Evolutionary conservation across 2,113 vertebrate species (phyloP).

Genomic region (Petrocephalus microphthalmus): DNA sequence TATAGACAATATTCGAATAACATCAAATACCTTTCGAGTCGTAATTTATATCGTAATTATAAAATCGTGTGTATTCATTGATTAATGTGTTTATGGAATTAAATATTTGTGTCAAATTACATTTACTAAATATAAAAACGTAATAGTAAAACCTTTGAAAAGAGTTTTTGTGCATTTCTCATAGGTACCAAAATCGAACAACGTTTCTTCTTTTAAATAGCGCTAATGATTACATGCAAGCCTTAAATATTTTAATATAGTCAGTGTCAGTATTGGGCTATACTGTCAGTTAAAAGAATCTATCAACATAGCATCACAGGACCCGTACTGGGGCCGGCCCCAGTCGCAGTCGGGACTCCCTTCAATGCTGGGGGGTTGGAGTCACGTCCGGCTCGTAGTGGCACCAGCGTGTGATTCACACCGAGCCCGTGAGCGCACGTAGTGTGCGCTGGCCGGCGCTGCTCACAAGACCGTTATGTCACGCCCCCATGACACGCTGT

Average conservation of each 20-base stretch:
- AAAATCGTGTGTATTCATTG: not conserved
- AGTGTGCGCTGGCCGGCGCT: not conserved
- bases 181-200: not conserved
- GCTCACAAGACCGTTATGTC: not conserved
- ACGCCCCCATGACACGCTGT: not conserved
- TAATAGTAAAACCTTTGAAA: not conserved
- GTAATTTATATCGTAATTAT: not conserved
- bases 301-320: constrained; percentile 51
- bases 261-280: not conserved
- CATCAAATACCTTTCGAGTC: too few relatives aligned
- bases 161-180: not conserved
- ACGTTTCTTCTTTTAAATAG: not conserved
- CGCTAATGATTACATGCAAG: not conserved
- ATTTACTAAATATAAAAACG: not conserved
- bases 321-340: constrained; percentile 15
- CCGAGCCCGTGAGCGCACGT: constrained; percentile 30
- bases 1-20: not conserved
- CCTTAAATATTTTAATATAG: not conserved
- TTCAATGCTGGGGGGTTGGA: constrained; percentile 44
- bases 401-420: constrained; percentile 53
- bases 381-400: constrained; percentile 38
- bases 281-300: not conserved
- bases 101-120: not conserved
- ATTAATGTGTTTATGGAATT: not conserved
- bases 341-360: constrained; percentile 42